These are phyloP conservation scores for Malurus leucopterus DNA, from an alignment of 2,797 vertebrate genomes.

Conservation along the genomic window DNA sequence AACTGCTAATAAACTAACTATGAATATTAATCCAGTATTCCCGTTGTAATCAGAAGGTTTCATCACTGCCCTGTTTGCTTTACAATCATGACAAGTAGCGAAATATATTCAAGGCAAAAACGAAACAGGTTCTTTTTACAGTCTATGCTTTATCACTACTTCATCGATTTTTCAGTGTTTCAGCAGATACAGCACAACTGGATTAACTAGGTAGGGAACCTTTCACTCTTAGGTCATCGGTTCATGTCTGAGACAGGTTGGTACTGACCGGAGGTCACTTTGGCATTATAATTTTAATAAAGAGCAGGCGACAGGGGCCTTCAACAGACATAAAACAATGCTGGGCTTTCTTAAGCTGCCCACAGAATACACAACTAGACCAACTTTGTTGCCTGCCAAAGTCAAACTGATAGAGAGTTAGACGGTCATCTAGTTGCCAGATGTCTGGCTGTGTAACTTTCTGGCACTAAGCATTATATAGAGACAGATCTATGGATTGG, in stretches of 20 bases:
- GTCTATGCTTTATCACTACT: background rate
- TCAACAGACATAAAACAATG: constrained; percentile 8
- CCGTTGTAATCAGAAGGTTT: background rate
- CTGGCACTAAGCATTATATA: constrained; percentile 67
- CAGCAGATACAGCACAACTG: constrained; percentile 14
- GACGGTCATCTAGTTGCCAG: constrained; percentile 70
- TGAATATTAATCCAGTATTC: constrained; percentile 3
- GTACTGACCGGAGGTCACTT: constrained; percentile 16
- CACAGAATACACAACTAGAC: constrained; percentile 51
- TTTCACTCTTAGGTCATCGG: constrained; percentile 13
- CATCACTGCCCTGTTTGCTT: background rate
- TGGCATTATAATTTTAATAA: constrained; percentile 15
- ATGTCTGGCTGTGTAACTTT: constrained; percentile 76
- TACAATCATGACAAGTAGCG: background rate
- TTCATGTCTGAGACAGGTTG: constrained; percentile 31
- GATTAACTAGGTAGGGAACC: constrained; percentile 20
- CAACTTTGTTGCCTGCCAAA: constrained; percentile 64
- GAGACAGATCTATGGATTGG: constrained; percentile 74
- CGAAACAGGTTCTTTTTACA: background rate
- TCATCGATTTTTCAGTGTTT: constrained; percentile 39
- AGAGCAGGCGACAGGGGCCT: background rate
- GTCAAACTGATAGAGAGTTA: constrained; percentile 65
- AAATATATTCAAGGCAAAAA: constrained; percentile 7
- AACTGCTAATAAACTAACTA: background rate
- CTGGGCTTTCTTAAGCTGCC: constrained; percentile 43